Base-by-base conservation (phyloP, 2,113 vertebrate genomes). In the Syngnathus scovelli region DNA sequence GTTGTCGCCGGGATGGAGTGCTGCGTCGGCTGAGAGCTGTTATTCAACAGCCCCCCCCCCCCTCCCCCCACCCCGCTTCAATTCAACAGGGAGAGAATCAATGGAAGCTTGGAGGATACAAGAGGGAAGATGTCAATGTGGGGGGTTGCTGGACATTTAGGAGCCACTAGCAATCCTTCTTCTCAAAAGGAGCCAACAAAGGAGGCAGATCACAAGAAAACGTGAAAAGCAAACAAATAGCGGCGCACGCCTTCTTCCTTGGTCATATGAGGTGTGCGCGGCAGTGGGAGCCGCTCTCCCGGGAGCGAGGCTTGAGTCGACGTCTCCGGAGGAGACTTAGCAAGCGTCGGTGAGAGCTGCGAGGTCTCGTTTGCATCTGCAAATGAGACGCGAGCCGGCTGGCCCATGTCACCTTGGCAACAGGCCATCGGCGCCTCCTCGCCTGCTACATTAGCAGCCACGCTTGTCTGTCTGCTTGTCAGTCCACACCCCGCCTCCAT, bases 331-430 rank as follows among this genome's bases (percentile, higher is more conserved):
- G 82, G 70, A 85, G 77, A 73, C 64, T 86, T 76, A 79, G 80
- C 49, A 16, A 79, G 79, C 73, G 66, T 72, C 51, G 67, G 78
- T 62, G 73, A 75, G 75, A 86, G 82, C 85, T 76, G 69, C 68
- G 5, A 87, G 81, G 85, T 84, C 85, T 90, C 85, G 82, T 90
- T 90, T 90, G 87, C 89, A 89, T 90, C 87, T 87, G 83, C 85
- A 90, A 89, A 90, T 90, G 87, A 89, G 88, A 87, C 81, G 77
- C 83, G 88, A 81, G 77, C 86, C 76, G 78, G 73, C 84, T 85
- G 87, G 83, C 85, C 89, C 68, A 63, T 87, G 85, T 90, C 89
- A 90, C 89, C 89, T 87, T 90, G 89, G 89, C 88, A 90, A 90
- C 89, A 86, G 87, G 87, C 84, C 86, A 89, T 85, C 86, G 83